A percentile compares a stretch with the other conserved stretches of the same genome.
Evolutionary conservation across 2,797 vertebrate genomes (phyloP).

Genomic region (Champsocephalus esox): DNA sequence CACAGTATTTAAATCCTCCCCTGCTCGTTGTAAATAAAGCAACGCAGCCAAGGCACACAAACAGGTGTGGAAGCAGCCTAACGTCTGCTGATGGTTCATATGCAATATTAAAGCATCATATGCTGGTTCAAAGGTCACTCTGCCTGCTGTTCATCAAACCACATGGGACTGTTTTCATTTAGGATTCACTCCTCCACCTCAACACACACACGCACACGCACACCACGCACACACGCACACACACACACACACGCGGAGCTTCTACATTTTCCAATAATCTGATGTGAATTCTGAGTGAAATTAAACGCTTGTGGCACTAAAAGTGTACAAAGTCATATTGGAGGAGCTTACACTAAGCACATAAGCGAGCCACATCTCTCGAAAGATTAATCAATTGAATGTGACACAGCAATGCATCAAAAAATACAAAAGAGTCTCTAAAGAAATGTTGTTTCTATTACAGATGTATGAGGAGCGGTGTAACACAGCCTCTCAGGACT

Average conservation of each 20-base stretch:
- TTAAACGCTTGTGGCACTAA: slow-evolving; percentile 46
- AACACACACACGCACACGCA: slow-evolving; percentile 26
- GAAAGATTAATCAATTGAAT: slow-evolving; percentile 57
- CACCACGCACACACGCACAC: no score
- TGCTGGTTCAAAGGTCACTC: slow-evolving; percentile 74
- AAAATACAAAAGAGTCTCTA: slow-evolving; percentile 47
- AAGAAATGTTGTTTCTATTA: slow-evolving; percentile 61
- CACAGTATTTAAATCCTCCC: slow-evolving; percentile 33
- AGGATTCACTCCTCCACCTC: slow-evolving; percentile 53
- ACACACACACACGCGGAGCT: slow-evolving; percentile 3
- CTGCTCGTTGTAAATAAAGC: slow-evolving; percentile 44
- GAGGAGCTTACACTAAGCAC: slow-evolving; percentile 58
- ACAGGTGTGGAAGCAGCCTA: slow-evolving; percentile 63
- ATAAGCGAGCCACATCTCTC: slow-evolving; percentile 52
- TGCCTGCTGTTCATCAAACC: slow-evolving; percentile 72
- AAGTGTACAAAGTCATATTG: slow-evolving; percentile 55
- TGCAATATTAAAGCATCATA: slow-evolving; percentile 77
- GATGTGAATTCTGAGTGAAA: slow-evolving; percentile 56
- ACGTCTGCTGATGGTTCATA: slow-evolving; percentile 52
- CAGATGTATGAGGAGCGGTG: slow-evolving; percentile 54
- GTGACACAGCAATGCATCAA: slow-evolving; percentile 49
- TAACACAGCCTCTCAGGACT: slow-evolving; percentile 61
- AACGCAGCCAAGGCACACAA: slow-evolving; percentile 32
- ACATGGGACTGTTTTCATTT: slow-evolving; percentile 76
- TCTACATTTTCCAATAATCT: slow-evolving; percentile 63